A percentile compares a stretch with the other conserved stretches of the same genome.
Evolutionary conservation across 35 echinoderm and acorn worm species (phyloP).

Genomic region (Apostichopus parvimensis): DNA sequence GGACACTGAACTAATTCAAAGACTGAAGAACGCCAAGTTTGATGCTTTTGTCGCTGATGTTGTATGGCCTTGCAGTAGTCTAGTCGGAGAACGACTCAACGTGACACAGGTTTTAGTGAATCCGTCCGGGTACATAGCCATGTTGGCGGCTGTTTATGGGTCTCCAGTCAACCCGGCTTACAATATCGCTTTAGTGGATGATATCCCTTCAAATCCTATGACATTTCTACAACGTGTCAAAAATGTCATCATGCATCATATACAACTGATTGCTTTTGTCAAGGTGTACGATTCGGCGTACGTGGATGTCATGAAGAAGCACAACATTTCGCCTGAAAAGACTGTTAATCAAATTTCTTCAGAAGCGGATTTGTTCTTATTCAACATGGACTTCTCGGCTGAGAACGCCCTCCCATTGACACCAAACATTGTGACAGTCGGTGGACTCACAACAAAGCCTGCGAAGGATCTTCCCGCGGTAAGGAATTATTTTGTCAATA

Average conservation of each 20-base stretch:
- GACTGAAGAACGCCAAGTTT: neutral
- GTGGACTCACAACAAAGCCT: conserved; percentile 15
- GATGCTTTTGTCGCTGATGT: conserved; percentile 5
- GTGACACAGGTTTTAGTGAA: neutral
- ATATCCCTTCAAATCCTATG: conserved; percentile 9
- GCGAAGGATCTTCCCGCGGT: neutral
- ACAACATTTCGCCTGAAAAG: neutral
- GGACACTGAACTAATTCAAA: neutral
- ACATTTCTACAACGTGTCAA: neutral
- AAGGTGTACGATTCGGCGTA: neutral
- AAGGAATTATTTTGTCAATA: neutral
- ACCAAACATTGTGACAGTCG: conserved; percentile 25
- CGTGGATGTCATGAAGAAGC: neutral
- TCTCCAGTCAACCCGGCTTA: neutral
- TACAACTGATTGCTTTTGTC: neutral
- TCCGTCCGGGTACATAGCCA: conserved; percentile 14
- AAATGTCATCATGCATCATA: neutral
- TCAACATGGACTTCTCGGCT: neutral
- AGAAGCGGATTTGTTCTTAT: neutral
- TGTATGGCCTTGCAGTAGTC: neutral
- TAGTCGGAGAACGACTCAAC: neutral
- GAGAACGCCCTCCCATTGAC: neutral
- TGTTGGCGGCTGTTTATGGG: neutral
- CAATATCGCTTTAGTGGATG: neutral
- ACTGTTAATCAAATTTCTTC: neutral